Evolutionary conservation across 2,113 vertebrate species (phyloP), one percentile per base, ranked within the genome.

Genomic region (Seriola dumerili): DNA sequence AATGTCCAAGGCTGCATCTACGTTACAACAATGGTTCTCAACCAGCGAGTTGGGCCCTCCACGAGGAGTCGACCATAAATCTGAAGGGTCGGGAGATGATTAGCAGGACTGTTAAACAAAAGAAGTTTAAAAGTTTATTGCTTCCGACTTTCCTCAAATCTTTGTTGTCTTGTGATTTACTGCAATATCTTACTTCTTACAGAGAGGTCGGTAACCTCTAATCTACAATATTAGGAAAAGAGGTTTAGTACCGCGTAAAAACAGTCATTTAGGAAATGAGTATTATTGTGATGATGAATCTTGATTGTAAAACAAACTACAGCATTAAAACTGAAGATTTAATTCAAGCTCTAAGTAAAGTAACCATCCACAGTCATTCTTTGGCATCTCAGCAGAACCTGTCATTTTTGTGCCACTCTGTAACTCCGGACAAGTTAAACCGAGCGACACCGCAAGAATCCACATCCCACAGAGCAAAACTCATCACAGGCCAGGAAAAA

Each of bases 371-470:
- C 59, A 76, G 61, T 88, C 76, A 63, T 25, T 74, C 64, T 88
- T 77, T 81, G 78, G 64, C 58, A 54, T 85, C 34, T 82, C 63
- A 38, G 74, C 44, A 71, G 79, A 23, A 84, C 29, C 61, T 32
- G 57, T 69, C 63, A 65, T 67, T 69, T 50, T 21, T 63, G 34
- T 38, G 81, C 75, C 64, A 64, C 48, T 52, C 40, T 72, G 44
- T 32, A 65, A 80, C 64, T 81, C 50, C 25, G 67, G 32, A 57
- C 64, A 42, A 68, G 72, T 74, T 71, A 76, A 78, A 82, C 75
- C 62, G 63, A 86, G 64, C 21, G 69, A 71, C 59, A 48, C 87
- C 80, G 80, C 86, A 92, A 82, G 79, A 86, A 91, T 91, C 70
- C 50, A 85, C 81, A 91, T 85, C 84, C 84, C 76, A 52, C 29